Evolutionary conservation across 1,140 invertebrate species (phyloP), one percentile per base, ranked within the genome.

Genomic region (Acarapis woodi): DNA sequence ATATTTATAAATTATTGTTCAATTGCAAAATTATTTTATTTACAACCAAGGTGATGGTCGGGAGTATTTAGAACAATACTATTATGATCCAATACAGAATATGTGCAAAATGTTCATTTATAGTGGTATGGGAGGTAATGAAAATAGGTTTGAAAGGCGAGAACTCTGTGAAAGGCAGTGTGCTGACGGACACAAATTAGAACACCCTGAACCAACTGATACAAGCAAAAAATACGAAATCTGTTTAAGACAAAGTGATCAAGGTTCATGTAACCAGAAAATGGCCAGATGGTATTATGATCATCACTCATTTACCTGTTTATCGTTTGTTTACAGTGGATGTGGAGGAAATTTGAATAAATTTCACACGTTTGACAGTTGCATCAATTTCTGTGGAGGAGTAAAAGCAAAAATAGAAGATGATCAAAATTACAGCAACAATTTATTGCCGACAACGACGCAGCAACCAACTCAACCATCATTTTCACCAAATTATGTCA

Each of bases 301-400:
- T 50, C 62, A 62, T 15, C 45, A 54, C 23, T 62, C 69, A 26
- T 77, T 77, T 21, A 59, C 68, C 12, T 93, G 85, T 53, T 67
- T 68, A 39, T 63, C 68, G 43, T 90, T 90, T 55, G 54, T 62
- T 3, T 88, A 74, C 46, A 65, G 68, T 1, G 79, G 79, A 32
- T 87, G 79, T 48, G 67, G 65, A 9, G 77, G 77, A 30, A 88
- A 88, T 52, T 59, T 62, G 36, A 90, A 93, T 52, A 71, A 73
- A 47, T 93, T 82, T 60, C 61, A 64, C 28, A 62, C 59, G 50
- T 23, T 20, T 16, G 9, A 10, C 35, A 23, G 20, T 36, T 9
- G 28, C 21, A 6, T 16, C 10, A 32, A 8, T 23, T 14, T 9
- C 8, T 28, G 8, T 28, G 8, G 8, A 8, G 20, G 14, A 6